phyloP scores from a whole-genome alignment of 2,888 invertebrate species.

The Kuschelorhynchus macadamiae region DNA sequence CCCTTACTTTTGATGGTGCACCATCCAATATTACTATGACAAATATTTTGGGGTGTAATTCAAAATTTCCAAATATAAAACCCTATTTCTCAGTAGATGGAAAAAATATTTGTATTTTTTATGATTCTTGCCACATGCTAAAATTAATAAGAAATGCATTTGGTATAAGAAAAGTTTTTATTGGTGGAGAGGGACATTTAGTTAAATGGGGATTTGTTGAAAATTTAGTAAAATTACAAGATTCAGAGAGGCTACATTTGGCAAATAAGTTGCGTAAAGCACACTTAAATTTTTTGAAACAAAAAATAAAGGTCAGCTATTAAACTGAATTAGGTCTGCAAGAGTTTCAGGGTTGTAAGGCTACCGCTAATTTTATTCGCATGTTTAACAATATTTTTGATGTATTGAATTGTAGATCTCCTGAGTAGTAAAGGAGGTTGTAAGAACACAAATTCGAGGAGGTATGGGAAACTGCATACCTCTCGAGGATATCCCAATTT shows the following conservation, averaged over 20 bases:
- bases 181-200: constrained; percentile 24
- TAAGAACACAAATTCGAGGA: constrained; percentile 37
- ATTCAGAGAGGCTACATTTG: constrained; percentile 25
- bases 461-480: constrained; percentile 49
- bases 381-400: constrained; percentile 16
- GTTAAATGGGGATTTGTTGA: constrained; percentile 40
- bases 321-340: not conserved
- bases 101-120: constrained; percentile 20
- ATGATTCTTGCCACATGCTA: constrained; percentile 24
- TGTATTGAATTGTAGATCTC: constrained; percentile 8
- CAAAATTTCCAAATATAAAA: constrained; percentile 16
- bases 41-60: constrained; percentile 20
- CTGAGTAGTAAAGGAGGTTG: constrained; percentile 48
- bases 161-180: constrained; percentile 25
- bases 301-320: constrained; percentile 34
- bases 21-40: constrained; percentile 51
- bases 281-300: constrained; percentile 23
- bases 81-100: constrained; percentile 5
- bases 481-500: constrained; percentile 43
- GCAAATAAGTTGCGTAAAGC: constrained; percentile 25
- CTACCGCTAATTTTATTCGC: not conserved
- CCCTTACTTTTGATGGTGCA: constrained; percentile 58
- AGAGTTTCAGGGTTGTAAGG: not conserved
- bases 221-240: constrained; percentile 25
- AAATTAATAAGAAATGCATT: constrained; percentile 33